These are phyloP conservation scores for Heterodera filipjevi DNA, from an alignment of 2,888 invertebrate genomes.

Conservation along the genomic window DNA sequence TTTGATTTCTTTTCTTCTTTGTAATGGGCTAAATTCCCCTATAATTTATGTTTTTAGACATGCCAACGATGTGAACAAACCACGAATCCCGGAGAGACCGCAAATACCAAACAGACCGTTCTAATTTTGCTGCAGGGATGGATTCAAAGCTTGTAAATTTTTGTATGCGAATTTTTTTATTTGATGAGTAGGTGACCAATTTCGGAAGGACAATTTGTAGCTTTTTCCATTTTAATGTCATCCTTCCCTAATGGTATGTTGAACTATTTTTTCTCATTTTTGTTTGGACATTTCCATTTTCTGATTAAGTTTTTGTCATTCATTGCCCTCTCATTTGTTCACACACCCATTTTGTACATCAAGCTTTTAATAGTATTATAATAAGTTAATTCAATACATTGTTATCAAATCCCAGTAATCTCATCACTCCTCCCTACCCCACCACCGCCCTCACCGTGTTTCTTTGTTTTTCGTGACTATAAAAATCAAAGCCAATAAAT, in stretches of 20 bases:
- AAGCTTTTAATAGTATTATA: background rate
- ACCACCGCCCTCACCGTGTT: too few relatives aligned
- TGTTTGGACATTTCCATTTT: constrained; percentile 3
- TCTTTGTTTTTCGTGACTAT: background rate
- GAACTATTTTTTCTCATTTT: background rate
- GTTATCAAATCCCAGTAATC: background rate
- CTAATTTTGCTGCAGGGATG: background rate
- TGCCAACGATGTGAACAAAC: constrained; percentile 26
- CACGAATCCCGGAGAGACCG: constrained; percentile 41
- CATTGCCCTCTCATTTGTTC: background rate
- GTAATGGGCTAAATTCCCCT: background rate
- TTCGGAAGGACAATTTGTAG: background rate
- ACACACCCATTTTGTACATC: background rate
- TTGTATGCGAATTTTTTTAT: background rate
- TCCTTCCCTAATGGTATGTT: background rate
- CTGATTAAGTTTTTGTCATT: background rate
- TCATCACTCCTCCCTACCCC: background rate
- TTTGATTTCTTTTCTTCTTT: background rate
- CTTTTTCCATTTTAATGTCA: background rate
- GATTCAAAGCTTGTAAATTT: background rate
- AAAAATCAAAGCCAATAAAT: background rate
- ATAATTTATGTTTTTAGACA: constrained; percentile 18
- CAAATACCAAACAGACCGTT: constrained; percentile 39
- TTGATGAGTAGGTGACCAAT: background rate
- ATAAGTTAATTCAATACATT: background rate